These are phyloP conservation scores for Gibbula magus DNA, from an alignment of 2,888 invertebrate genomes.

Conservation along the genomic window DNA sequence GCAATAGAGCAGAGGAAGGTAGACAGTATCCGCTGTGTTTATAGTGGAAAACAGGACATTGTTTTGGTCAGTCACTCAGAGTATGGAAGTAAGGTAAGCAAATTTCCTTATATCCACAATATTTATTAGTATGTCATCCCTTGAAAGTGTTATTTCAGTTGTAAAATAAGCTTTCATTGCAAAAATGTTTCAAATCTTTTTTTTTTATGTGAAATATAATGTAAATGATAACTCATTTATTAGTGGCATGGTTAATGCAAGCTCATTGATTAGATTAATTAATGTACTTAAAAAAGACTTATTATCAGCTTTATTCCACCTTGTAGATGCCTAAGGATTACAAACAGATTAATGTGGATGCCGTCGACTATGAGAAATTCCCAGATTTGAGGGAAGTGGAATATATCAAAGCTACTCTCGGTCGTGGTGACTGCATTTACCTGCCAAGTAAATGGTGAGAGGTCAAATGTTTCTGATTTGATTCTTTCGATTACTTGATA, in stretches of 20 bases:
- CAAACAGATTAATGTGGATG: constrained; percentile 1
- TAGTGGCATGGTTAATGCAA: no score
- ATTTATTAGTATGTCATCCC: no score
- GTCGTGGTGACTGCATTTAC: constrained; percentile 25
- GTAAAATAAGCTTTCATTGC: no score
- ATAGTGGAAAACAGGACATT: constrained; percentile 20
- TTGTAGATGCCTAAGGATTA: constrained; percentile 23
- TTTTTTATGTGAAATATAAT: no score
- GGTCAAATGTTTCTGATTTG: no score
- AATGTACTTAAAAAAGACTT: no score
- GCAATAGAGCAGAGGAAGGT: constrained; percentile 11
- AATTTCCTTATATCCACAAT: background rate
- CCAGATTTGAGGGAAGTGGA: constrained; percentile 24
- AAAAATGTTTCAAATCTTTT: no score
- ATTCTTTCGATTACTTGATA: no score
- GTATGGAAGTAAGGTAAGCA: constrained; percentile 21
- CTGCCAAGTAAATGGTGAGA: constrained; percentile 29
- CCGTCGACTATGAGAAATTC: constrained; percentile 18
- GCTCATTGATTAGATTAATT: no score
- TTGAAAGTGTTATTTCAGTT: no score
- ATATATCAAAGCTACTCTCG: constrained; percentile 13
- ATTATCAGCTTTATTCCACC: background rate
- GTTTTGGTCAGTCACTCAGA: constrained; percentile 12
- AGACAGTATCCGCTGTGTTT: constrained; percentile 26
- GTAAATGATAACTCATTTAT: no score